These are phyloP conservation scores for Diabrotica virgifera DNA, from an alignment of 1,140 invertebrate species.

Conservation along the genomic window DNA sequence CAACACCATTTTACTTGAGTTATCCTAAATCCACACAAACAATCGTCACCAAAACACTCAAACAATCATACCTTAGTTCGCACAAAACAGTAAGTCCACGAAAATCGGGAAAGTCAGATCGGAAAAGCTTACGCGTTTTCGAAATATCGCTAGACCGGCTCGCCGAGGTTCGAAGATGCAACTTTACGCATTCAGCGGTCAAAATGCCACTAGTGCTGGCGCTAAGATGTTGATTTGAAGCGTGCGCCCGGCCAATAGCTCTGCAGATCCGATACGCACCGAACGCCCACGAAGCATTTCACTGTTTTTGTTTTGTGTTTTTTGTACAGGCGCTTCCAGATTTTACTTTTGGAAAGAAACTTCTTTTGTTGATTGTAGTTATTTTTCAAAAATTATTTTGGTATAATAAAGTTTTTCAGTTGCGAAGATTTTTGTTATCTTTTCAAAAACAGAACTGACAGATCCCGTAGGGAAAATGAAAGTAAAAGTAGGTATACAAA, in stretches of 20 bases:
- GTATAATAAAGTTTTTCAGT: not conserved
- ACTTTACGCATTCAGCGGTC: slow-evolving; percentile 26
- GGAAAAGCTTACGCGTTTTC: too few species aligned
- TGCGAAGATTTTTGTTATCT: not conserved
- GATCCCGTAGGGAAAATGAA: too few species aligned
- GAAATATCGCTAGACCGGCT: not conserved
- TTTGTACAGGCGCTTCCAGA: slow-evolving; percentile 1
- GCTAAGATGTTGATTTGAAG: slow-evolving; percentile 27
- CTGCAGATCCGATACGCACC: slow-evolving; percentile 25
- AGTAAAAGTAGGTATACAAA: too few species aligned
- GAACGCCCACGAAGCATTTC: slow-evolving; percentile 25
- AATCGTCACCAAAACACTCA: slow-evolving; percentile 4
- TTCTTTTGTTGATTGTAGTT: not conserved
- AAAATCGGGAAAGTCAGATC: not conserved
- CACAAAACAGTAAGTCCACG: slow-evolving; percentile 2
- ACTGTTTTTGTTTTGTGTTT: slow-evolving; percentile 14
- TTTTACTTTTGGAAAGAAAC: not conserved
- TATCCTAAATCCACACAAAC: not conserved
- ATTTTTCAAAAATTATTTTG: not conserved
- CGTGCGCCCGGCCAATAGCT: slow-evolving; percentile 33
- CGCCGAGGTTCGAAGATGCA: not conserved
- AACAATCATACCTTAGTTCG: not conserved
- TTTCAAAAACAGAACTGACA: too few species aligned
- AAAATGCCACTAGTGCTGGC: slow-evolving; percentile 29
- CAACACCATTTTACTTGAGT: slow-evolving; percentile 4